These are phyloP conservation scores for Agrochola lota DNA, from an alignment of 2,888 invertebrate species.

Conservation along the genomic window DNA sequence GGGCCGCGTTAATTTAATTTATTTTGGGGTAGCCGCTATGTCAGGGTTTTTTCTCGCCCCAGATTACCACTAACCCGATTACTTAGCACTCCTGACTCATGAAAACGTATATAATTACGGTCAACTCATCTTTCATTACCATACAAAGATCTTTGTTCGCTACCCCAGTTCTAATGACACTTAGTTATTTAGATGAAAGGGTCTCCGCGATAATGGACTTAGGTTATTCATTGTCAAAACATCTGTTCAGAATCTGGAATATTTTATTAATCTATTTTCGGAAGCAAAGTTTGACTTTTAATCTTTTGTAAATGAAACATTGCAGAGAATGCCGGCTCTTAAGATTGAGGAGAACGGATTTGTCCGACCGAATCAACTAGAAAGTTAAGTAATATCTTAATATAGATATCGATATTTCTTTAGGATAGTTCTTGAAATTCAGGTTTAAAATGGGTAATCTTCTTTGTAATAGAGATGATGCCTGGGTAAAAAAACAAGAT, in stretches of 20 bases:
- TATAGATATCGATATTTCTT: neutral
- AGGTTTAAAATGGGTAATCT: neutral
- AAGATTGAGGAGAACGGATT: neutral
- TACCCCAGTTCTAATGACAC: constrained; percentile 24
- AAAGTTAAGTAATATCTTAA: neutral
- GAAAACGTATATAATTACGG: constrained; percentile 72
- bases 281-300: neutral
- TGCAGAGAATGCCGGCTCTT: neutral
- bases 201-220: neutral
- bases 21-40: constrained; percentile 65
- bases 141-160: constrained; percentile 54
- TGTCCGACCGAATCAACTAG: neutral
- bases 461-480: neutral
- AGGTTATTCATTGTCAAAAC: neutral
- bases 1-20: constrained; percentile 72
- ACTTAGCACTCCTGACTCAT: constrained; percentile 71
- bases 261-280: neutral
- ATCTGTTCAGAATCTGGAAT: neutral
- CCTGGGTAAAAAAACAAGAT: too few species aligned
- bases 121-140: constrained; percentile 66
- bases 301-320: neutral
- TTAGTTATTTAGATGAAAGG: constrained; percentile 21
- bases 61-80: constrained; percentile 74
- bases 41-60: constrained; percentile 69
- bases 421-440: neutral